These are phyloP conservation scores for Phallusia fumigata DNA, from an alignment of 23 tunicate species.

Conservation along the genomic window DNA sequence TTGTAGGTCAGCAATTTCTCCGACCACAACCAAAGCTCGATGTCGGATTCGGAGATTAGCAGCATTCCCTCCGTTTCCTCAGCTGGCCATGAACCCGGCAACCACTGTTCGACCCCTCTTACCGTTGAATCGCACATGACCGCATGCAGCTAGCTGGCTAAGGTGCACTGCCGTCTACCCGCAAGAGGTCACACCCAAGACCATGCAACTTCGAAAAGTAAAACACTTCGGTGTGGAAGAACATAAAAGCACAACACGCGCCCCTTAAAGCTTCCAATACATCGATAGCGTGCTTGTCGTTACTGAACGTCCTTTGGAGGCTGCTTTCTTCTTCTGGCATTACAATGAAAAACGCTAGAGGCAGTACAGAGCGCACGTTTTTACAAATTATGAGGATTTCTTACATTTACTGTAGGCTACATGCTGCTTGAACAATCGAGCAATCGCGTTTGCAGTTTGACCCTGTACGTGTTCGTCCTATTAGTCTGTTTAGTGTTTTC, in stretches of 20 bases:
- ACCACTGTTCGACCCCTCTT: conserved; percentile 76
- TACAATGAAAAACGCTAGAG: neutral
- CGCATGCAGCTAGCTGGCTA: conserved; percentile 58
- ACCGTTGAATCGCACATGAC: conserved; percentile 55
- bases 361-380: neutral
- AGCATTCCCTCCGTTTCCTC: conserved; percentile 93
- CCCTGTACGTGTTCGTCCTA: conserved; percentile 3
- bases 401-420: neutral
- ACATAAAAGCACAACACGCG: too few species aligned
- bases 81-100: conserved; percentile 42
- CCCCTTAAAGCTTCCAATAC: too few species aligned
- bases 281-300: too few species aligned
- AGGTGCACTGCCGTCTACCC: neutral
- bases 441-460: too few species aligned
- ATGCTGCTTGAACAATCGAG: neutral
- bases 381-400: neutral
- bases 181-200: neutral
- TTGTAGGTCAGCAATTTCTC: conserved; percentile 71
- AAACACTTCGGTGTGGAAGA: too few species aligned
- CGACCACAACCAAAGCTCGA: conserved; percentile 84
- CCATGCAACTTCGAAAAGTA: neutral
- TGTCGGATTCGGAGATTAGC: conserved; percentile 87
- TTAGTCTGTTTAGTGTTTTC: neutral
- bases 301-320: neutral
- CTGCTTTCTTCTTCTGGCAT: neutral